Evolutionary conservation across 2,797 vertebrate species (phyloP).

Genomic region (Onychomys torridus): DNA sequence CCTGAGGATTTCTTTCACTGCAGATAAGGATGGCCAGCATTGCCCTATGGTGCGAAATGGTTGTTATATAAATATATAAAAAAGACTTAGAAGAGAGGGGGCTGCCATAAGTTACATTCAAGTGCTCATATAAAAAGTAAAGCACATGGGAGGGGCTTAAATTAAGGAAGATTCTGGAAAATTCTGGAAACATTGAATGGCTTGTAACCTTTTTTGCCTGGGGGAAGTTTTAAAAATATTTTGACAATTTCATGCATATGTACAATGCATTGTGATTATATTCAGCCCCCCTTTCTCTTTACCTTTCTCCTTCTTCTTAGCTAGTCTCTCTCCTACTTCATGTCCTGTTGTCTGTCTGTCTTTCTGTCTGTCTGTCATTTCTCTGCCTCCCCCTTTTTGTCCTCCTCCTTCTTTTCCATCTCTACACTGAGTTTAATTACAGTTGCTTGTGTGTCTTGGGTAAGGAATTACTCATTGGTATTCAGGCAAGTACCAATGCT

Average conservation of each 20-base stretch:
- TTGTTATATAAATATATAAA: background rate
- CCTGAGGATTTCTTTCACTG: background rate
- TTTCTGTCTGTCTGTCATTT: background rate
- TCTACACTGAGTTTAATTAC: background rate
- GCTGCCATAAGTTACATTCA: background rate
- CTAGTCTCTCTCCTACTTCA: background rate
- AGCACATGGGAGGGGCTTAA: background rate
- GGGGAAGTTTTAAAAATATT: background rate
- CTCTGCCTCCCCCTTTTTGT: background rate
- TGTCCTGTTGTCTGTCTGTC: background rate
- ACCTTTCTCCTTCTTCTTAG: background rate
- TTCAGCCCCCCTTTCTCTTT: background rate
- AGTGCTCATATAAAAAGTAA: background rate
- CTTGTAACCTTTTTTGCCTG: background rate
- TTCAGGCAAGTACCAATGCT: background rate
- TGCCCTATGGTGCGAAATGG: background rate
- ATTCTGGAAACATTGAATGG: background rate
- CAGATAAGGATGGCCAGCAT: background rate
- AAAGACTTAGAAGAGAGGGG: background rate
- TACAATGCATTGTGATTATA: background rate
- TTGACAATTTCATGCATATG: background rate
- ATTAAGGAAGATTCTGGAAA: background rate
- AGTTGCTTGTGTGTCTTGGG: background rate
- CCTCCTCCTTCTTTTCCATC: no score
- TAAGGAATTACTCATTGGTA: background rate